Percentiles rank a stretch among this genome's conserved stretches.
These are phyloP conservation scores for Acrossocheilus fasciatus DNA, from an alignment of 2,797 vertebrate genomes.

Conservation along the genomic window DNA sequence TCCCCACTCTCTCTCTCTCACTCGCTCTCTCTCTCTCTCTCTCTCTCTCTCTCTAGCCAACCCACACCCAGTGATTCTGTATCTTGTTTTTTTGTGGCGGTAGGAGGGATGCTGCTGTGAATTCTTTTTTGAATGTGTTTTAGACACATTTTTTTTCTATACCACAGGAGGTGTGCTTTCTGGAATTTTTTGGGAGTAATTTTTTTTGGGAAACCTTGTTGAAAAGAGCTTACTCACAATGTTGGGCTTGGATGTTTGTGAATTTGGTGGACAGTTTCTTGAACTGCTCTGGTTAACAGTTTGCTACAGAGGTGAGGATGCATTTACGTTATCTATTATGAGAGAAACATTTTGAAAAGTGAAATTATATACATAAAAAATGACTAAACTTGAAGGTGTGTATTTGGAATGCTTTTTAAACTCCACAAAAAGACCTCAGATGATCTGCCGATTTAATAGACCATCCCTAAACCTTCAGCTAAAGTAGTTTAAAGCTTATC, in stretches of 20 bases:
- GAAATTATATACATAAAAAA: neutral
- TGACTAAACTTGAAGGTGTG: neutral
- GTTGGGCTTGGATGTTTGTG: constrained; percentile 92
- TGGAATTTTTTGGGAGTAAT: constrained; percentile 51
- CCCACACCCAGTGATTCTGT: constrained; percentile 75
- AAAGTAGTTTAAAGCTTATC: constrained; percentile 11
- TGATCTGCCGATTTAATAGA: neutral
- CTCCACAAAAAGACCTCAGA: neutral
- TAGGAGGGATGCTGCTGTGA: constrained; percentile 71
- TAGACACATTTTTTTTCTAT: constrained; percentile 49
- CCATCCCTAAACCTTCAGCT: constrained; percentile 4
- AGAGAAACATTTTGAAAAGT: constrained; percentile 10
- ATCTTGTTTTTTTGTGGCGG: constrained; percentile 42
- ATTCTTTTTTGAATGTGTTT: constrained; percentile 19
- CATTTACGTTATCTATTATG: neutral
- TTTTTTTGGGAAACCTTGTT: constrained; percentile 54
- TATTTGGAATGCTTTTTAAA: constrained; percentile 11
- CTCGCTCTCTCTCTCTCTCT: constrained; percentile 31
- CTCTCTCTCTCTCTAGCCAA: constrained; percentile 60
- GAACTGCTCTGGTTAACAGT: constrained; percentile 92
- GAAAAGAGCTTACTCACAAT: constrained; percentile 74
- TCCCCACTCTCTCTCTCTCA: constrained; percentile 22
- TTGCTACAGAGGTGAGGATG: constrained; percentile 91
- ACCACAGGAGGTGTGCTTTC: constrained; percentile 69
- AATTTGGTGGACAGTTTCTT: constrained; percentile 87